Percentiles rank a stretch among this genome's conserved stretches.
These are phyloP conservation scores for Edolisoma coerulescens DNA, from an alignment of 2,113 vertebrate species.

Conservation along the genomic window DNA sequence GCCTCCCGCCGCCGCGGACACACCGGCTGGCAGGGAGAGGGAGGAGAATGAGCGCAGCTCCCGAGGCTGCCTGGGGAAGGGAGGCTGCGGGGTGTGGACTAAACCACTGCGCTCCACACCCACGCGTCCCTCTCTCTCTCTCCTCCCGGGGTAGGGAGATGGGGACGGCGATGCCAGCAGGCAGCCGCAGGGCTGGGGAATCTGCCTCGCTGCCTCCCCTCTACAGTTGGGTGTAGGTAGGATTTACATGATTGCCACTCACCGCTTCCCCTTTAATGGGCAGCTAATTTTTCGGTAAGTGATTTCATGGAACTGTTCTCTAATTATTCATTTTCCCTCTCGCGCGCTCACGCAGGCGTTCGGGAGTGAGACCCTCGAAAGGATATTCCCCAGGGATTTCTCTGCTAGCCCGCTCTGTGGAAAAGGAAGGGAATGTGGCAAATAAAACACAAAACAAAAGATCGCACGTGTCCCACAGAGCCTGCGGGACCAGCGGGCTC, in stretches of 20 bases:
- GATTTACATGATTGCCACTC: constrained; percentile 7
- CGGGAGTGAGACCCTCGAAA: background rate
- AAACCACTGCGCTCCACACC: constrained; percentile 53
- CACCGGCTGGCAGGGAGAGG: constrained; percentile 40
- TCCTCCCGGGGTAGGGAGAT: background rate
- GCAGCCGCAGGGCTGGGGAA: background rate
- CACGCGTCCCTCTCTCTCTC: constrained; percentile 1
- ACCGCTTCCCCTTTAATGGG: constrained; percentile 49
- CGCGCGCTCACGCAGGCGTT: background rate
- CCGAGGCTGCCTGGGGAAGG: constrained; percentile 22
- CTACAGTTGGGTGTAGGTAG: constrained; percentile 24
- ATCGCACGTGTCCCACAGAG: background rate
- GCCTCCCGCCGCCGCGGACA: constrained; percentile 24
- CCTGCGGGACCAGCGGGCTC: background rate
- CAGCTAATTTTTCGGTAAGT: constrained; percentile 72
- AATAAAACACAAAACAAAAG: background rate
- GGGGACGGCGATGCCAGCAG: background rate
- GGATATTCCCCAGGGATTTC: background rate
- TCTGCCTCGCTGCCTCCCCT: background rate
- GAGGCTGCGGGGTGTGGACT: constrained; percentile 43
- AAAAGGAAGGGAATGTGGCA: background rate
- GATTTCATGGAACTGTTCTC: constrained; percentile 58
- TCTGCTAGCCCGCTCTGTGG: background rate
- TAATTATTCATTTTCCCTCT: constrained; percentile 45
- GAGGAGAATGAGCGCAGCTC: constrained; percentile 49